Evolutionary conservation across 1,140 invertebrate species (phyloP).

Genomic region (Triops longicaudatus): DNA sequence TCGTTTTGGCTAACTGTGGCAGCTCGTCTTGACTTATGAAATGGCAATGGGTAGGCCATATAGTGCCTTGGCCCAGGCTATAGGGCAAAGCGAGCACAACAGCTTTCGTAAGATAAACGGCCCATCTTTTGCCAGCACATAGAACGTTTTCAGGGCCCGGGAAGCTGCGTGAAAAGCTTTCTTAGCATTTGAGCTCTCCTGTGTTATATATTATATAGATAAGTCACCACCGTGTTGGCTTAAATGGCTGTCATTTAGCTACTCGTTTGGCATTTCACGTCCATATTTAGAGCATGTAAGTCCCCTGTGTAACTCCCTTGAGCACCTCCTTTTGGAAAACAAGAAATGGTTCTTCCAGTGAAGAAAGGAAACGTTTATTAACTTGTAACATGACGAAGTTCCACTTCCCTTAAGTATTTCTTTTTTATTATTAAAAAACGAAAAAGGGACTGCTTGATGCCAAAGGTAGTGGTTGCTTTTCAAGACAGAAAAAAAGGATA

Average conservation of each 20-base stretch:
- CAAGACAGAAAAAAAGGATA: background rate
- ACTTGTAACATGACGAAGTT: background rate
- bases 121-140: background rate
- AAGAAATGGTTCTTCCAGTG: too few species aligned
- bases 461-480: background rate
- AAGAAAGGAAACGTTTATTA: too few species aligned
- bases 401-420: background rate
- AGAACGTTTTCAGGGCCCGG: background rate
- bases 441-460: background rate
- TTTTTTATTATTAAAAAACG: background rate
- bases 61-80: background rate
- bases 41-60: background rate
- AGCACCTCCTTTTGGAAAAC: too few species aligned
- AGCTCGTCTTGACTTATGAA: slow-evolving; percentile 15
- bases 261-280: too few species aligned
- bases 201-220: background rate
- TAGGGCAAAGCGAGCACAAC: background rate
- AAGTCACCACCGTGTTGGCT: background rate
- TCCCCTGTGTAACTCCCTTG: too few species aligned
- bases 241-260: too few species aligned
- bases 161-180: background rate
- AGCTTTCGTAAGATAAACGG: background rate
- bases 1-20: slow-evolving; percentile 14
- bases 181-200: background rate
- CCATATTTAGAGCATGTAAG: too few species aligned